Evolutionary conservation across 2,797 vertebrate species (phyloP).

Genomic region (Ciconia nigra): DNA sequence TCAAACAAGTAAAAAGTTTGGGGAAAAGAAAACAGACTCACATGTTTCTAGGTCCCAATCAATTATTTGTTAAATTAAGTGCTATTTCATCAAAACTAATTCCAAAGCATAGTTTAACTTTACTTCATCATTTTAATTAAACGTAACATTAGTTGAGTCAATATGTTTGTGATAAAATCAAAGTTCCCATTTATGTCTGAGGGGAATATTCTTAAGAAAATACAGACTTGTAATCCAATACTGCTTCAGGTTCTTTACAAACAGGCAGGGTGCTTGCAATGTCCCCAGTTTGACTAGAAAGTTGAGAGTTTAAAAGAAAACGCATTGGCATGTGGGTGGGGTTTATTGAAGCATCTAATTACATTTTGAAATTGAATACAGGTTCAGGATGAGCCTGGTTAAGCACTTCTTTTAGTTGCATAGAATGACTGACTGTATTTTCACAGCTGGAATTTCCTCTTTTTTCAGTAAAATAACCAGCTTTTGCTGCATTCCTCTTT

Average conservation of each 20-base stretch:
- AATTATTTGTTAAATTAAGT: neutral
- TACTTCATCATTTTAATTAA: constrained; percentile 53
- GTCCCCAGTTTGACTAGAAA: constrained; percentile 62
- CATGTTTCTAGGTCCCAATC: constrained; percentile 23
- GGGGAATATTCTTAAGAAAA: constrained; percentile 59
- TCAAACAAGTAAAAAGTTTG: constrained; percentile 57
- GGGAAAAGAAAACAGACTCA: constrained; percentile 45
- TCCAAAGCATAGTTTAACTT: constrained; percentile 29
- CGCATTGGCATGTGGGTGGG: constrained; percentile 71
- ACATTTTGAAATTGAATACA: constrained; percentile 74
- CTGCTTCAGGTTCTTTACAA: constrained; percentile 66
- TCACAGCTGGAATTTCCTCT: constrained; percentile 68
- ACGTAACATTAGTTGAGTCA: constrained; percentile 54
- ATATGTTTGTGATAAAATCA: constrained; percentile 22
- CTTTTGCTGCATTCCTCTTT: constrained; percentile 39
- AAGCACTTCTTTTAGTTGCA: constrained; percentile 69
- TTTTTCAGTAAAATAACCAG: constrained; percentile 15
- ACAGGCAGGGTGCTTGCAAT: constrained; percentile 62
- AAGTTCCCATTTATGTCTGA: constrained; percentile 19
- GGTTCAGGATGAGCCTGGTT: constrained; percentile 67
- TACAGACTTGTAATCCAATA: constrained; percentile 66
- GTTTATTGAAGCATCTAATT: constrained; percentile 76
- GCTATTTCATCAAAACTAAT: constrained; percentile 8
- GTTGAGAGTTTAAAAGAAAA: constrained; percentile 68
- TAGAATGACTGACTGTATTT: constrained; percentile 70